These are phyloP conservation scores for Diaphora mendica DNA, from an alignment of 2,888 invertebrate genomes.

Conservation along the genomic window DNA sequence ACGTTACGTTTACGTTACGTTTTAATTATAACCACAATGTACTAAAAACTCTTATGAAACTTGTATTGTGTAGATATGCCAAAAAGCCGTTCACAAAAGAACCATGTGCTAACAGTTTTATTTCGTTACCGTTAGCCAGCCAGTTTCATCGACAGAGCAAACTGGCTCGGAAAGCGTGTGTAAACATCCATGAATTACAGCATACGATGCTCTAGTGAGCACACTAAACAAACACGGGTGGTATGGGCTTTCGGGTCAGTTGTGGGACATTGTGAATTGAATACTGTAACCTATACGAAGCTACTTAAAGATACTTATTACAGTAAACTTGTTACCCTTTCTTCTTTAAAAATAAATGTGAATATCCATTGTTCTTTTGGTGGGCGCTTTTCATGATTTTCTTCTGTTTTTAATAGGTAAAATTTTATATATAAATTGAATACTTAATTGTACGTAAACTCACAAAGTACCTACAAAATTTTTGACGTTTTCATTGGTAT, in stretches of 20 bases:
- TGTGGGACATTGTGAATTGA: slow-evolving; percentile 11
- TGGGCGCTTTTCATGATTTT: background rate
- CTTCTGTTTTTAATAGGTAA: background rate
- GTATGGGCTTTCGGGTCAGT: slow-evolving; percentile 29
- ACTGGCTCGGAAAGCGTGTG: slow-evolving; percentile 33
- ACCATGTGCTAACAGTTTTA: slow-evolving; percentile 19
- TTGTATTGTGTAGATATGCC: background rate
- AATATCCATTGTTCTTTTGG: background rate
- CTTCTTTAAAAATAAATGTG: background rate
- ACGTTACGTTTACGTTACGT: background rate
- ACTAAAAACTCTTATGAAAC: background rate
- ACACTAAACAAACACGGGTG: slow-evolving; percentile 38
- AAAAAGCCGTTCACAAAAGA: background rate
- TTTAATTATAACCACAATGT: background rate
- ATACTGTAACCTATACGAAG: background rate
- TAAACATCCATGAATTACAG: slow-evolving; percentile 41
- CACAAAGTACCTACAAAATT: no score
- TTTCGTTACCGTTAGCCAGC: slow-evolving; percentile 23
- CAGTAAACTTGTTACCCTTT: background rate
- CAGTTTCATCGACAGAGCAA: slow-evolving; percentile 33
- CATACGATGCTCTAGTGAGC: slow-evolving; percentile 27
- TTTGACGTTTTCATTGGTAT: no score
- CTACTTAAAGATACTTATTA: slow-evolving; percentile 8
- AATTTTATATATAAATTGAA: no score
- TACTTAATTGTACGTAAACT: no score